Conservation (phyloP, 2,797 vertebrate genomes). For the Phataginus tricuspis region DNA sequence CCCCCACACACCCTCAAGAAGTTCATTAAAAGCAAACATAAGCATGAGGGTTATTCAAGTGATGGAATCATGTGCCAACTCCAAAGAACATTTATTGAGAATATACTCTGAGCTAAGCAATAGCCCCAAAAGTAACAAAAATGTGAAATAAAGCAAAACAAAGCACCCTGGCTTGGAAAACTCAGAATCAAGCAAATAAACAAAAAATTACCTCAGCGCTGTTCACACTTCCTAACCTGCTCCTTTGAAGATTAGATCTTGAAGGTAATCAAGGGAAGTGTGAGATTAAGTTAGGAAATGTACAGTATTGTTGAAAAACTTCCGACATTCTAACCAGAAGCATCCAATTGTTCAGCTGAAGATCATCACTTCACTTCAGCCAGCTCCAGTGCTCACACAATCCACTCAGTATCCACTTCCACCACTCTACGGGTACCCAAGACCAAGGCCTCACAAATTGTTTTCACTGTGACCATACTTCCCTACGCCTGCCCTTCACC, state of each 20-base stretch:
- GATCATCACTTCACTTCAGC: background rate
- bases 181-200: background rate
- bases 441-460: background rate
- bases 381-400: background rate
- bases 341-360: background rate
- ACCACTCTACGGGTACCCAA: background rate
- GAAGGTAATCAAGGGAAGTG: background rate
- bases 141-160: background rate
- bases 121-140: background rate
- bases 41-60: background rate
- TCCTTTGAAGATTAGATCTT: background rate
- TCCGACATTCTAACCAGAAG: background rate
- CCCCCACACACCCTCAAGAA: background rate
- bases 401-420: background rate
- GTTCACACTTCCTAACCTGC: background rate
- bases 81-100: background rate
- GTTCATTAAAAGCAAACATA: background rate
- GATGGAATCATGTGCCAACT: background rate
- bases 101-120: background rate
- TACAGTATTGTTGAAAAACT: background rate
- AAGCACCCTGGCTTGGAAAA: background rate
- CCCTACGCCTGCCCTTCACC: background rate
- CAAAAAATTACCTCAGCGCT: background rate
- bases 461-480: background rate
- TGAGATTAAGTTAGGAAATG: background rate